Percentiles rank a stretch among this genome's conserved stretches.
phyloP scores from a whole-genome alignment of 2,888 invertebrate genomes.

The Leptopilina syphax region DNA sequence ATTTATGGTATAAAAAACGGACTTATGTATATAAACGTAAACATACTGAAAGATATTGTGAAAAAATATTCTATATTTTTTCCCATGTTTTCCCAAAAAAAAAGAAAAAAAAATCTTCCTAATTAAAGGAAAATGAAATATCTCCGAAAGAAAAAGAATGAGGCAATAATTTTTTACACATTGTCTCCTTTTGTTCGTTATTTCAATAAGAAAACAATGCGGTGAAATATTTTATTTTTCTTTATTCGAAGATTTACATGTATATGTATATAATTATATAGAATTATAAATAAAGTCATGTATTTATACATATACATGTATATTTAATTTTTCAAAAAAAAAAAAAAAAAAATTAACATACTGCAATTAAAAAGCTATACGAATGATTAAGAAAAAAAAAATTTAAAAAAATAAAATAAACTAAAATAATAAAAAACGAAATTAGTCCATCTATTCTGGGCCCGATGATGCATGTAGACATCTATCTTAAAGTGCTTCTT shows the following conservation, averaged over 20 bases:
- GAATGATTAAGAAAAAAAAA: slow-evolving; percentile 46
- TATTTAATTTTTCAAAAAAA: slow-evolving; percentile 53
- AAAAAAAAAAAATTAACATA: slow-evolving; percentile 63
- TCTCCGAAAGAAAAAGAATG: slow-evolving; percentile 49
- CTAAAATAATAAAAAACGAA: slow-evolving; percentile 52
- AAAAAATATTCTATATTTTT: background rate
- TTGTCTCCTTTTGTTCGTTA: background rate
- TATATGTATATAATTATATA: slow-evolving; percentile 27
- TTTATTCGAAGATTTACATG: background rate
- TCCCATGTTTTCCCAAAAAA: background rate
- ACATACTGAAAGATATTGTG: background rate
- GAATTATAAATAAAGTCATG: slow-evolving; percentile 31
- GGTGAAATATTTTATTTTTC: slow-evolving; percentile 4
- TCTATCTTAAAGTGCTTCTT: slow-evolving; percentile 78
- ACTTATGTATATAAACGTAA: background rate
- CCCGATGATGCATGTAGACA: slow-evolving; percentile 74
- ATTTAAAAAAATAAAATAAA: background rate
- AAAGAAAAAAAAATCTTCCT: slow-evolving; percentile 3
- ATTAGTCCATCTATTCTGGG: slow-evolving; percentile 72
- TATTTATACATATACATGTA: slow-evolving; percentile 53
- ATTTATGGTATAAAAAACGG: slow-evolving; percentile 35
- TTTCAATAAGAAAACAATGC: no score
- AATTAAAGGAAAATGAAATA: background rate
- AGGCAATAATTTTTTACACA: slow-evolving; percentile 2
- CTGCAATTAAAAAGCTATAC: slow-evolving; percentile 70